phyloP scores from a whole-genome alignment of 2,888 invertebrate genomes.

The Dicranocentrus wangi region DNA sequence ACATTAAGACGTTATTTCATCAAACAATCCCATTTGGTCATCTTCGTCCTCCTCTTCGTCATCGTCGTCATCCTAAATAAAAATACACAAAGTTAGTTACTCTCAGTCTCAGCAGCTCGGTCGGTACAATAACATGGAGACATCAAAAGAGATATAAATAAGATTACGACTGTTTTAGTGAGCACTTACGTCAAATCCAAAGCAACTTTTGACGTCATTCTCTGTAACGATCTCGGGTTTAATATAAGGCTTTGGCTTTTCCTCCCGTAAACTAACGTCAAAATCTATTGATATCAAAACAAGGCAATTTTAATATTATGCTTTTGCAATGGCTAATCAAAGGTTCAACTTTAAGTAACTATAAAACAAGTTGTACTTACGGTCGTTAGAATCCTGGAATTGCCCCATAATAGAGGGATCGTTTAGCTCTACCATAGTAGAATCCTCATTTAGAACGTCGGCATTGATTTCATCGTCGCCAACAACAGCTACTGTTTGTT shows the following conservation, averaged over 20 bases:
- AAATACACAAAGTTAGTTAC: no score
- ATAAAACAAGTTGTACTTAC: constrained; percentile 30
- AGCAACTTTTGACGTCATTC: constrained; percentile 86
- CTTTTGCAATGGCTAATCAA: no score
- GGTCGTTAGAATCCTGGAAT: constrained; percentile 51
- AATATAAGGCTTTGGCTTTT: constrained; percentile 74
- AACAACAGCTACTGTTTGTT: constrained; percentile 76
- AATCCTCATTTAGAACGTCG: constrained; percentile 76
- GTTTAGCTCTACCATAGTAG: constrained; percentile 73
- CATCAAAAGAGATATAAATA: constrained; percentile 8
- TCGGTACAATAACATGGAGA: constrained; percentile 23
- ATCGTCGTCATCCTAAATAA: constrained; percentile 66
- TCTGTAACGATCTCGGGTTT: constrained; percentile 75
- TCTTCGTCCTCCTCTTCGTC: constrained; percentile 73
- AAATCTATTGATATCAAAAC: constrained; percentile 74
- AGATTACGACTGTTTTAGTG: constrained; percentile 8
- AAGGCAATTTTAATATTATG: no score
- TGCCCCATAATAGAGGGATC: constrained; percentile 73
- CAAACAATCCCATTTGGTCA: constrained; percentile 67
- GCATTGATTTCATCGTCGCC: constrained; percentile 77
- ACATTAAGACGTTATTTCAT: constrained; percentile 43
- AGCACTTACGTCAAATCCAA: constrained; percentile 84
- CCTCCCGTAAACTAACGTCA: constrained; percentile 71
- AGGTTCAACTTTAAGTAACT: no score
- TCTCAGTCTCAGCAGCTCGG: no score